phyloP scores from a whole-genome alignment of 2,113 vertebrate genomes.

The Accipiter cooperii region DNA sequence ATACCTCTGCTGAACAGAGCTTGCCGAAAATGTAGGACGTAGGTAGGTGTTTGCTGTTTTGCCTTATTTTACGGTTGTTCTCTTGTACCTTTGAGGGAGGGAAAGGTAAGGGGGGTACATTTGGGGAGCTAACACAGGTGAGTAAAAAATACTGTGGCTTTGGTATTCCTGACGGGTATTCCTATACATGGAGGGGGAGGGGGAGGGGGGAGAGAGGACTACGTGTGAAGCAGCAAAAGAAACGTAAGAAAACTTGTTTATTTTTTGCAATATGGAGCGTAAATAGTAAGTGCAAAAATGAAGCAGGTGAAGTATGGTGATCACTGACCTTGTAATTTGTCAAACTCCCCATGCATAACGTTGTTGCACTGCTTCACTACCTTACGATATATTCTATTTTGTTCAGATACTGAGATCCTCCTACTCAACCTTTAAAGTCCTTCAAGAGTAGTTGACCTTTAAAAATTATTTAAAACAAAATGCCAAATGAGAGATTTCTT shows the following conservation, averaged over 20 bases:
- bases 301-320: background rate
- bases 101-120: background rate
- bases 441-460: conserved; percentile 76
- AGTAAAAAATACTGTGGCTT: background rate
- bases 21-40: fast-evolving
- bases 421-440: conserved; percentile 74
- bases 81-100: background rate
- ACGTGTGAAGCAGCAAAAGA: background rate
- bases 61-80: background rate
- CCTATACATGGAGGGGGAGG: fast-evolving
- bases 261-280: background rate
- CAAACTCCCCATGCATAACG: conserved; percentile 27
- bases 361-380: background rate
- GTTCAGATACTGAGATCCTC: conserved; percentile 60
- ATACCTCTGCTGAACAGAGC: background rate
- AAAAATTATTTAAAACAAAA: conserved; percentile 17
- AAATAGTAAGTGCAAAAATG: conserved; percentile 12
- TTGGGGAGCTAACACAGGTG: background rate
- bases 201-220: background rate
- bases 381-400: conserved; percentile 47
- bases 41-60: background rate
- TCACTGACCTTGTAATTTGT: conserved; percentile 61
- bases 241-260: background rate
- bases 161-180: background rate
- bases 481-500: background rate